Conservation (phyloP, 2,113 vertebrate genomes). For the Platycercus adscitus region DNA sequence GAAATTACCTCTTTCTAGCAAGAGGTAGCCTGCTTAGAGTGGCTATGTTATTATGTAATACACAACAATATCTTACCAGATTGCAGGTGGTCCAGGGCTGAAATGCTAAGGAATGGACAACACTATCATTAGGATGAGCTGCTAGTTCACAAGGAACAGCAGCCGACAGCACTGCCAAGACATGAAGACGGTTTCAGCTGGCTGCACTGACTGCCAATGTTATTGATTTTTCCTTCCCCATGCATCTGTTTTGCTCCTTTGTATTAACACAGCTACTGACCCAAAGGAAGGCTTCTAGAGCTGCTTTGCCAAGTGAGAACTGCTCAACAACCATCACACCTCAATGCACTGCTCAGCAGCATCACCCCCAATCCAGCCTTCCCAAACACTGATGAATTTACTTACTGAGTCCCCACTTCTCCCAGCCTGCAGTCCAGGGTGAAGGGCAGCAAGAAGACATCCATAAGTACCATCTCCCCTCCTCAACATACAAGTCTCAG, state of each 20-base stretch:
- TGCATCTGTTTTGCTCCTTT: background rate
- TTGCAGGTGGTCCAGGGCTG: background rate
- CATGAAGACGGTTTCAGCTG: background rate
- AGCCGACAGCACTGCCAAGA: background rate
- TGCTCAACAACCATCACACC: background rate
- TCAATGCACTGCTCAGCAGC: rapidly evolving
- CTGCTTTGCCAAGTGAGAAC: background rate
- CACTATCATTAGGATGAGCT: background rate
- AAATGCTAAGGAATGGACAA: background rate
- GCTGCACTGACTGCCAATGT: background rate
- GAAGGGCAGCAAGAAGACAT: background rate
- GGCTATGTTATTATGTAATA: slow-evolving; percentile 22
- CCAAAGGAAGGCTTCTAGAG: background rate
- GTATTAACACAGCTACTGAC: background rate
- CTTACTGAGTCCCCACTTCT: background rate
- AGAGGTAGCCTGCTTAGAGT: slow-evolving; percentile 7
- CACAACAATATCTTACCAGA: background rate
- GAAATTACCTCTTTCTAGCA: background rate
- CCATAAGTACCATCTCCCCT: background rate
- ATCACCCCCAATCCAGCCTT: background rate
- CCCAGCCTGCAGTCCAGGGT: background rate
- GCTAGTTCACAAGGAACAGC: background rate
- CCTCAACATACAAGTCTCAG: too few relatives aligned
- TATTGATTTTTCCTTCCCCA: background rate
- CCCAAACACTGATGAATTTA: background rate